Evolutionary conservation across 2,888 invertebrate genomes (phyloP).

Genomic region (Anticlea derivata): DNA sequence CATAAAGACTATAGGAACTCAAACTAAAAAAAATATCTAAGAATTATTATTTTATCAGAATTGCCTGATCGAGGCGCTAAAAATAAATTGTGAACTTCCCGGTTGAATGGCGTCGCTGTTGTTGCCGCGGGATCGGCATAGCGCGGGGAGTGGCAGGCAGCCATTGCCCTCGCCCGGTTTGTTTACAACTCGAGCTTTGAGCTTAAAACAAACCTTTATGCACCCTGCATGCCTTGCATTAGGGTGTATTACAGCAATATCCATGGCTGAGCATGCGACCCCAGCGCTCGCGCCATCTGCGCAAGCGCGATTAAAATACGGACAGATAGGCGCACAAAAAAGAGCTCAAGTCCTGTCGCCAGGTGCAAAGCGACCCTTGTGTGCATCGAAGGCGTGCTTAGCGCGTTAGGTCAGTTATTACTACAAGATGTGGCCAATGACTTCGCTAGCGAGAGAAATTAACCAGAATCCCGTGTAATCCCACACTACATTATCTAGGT

Average conservation of each 20-base stretch:
- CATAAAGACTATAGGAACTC: too few relatives aligned
- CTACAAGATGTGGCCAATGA: constrained; percentile 54
- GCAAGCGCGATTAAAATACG: constrained; percentile 75
- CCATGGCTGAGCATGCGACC: constrained; percentile 45
- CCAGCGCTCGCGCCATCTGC: constrained; percentile 78
- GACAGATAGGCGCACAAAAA: constrained; percentile 71
- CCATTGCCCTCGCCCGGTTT: constrained; percentile 82
- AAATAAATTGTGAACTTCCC: constrained; percentile 82
- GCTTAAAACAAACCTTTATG: constrained; percentile 52
- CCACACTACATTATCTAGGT: too few relatives aligned
- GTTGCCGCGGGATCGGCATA: constrained; percentile 49
- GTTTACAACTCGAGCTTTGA: constrained; percentile 73
- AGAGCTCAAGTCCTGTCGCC: constrained; percentile 57
- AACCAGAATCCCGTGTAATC: too few relatives aligned
- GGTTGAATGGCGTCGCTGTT: constrained; percentile 79
- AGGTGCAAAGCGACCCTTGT: constrained; percentile 69
- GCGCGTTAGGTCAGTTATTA: constrained; percentile 74
- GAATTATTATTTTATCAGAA: constrained; percentile 40
- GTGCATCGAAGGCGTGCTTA: constrained; percentile 59
- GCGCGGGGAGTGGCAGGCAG: constrained; percentile 78
- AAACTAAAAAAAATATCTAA: not conserved
- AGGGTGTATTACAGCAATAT: constrained; percentile 62
- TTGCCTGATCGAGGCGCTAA: constrained; percentile 69
- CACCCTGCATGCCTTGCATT: constrained; percentile 58
- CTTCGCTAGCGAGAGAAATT: constrained; percentile 7